Evolutionary conservation across 2,888 invertebrate genomes (phyloP).

Genomic region (Cantharis rufa): DNA sequence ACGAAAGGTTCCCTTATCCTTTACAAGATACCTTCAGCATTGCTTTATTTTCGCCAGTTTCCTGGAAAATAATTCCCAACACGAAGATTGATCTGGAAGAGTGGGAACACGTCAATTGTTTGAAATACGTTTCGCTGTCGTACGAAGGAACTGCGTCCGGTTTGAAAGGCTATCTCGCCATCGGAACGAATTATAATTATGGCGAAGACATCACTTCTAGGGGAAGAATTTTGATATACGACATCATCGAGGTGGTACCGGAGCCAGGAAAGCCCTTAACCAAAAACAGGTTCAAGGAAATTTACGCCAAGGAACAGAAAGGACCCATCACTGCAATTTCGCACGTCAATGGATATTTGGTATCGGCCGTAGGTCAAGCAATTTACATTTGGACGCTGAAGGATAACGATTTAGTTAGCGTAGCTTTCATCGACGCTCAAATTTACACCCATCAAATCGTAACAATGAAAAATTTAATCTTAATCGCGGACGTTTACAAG

Average conservation of each 20-base stretch:
- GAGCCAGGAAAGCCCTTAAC: constrained; percentile 98
- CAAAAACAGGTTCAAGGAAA: constrained; percentile 94
- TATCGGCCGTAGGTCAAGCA: constrained; percentile 95
- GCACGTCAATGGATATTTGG: constrained; percentile 90
- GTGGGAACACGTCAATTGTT: constrained; percentile 94
- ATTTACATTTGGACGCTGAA: constrained; percentile 98
- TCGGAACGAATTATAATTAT: constrained; percentile 95
- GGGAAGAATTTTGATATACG: constrained; percentile 90
- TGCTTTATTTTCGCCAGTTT: constrained; percentile 87
- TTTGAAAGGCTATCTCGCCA: constrained; percentile 90
- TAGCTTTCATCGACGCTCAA: constrained; percentile 98
- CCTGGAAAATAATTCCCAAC: constrained; percentile 88
- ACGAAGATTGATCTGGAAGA: constrained; percentile 88
- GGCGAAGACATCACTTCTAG: constrained; percentile 97
- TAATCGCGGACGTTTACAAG: constrained; percentile 96
- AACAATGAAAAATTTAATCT: constrained; percentile 89
- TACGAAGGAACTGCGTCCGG: constrained; percentile 95
- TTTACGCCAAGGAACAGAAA: constrained; percentile 98
- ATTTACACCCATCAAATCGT: constrained; percentile 95
- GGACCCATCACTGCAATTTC: constrained; percentile 97
- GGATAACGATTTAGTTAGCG: constrained; percentile 94
- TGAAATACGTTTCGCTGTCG: constrained; percentile 87
- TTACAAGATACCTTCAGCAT: constrained; percentile 83
- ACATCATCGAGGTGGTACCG: constrained; percentile 98
- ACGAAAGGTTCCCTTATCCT: constrained; percentile 85